Base-by-base conservation (phyloP, 1,140 invertebrate species). In the Drosophila virilis region DNA sequence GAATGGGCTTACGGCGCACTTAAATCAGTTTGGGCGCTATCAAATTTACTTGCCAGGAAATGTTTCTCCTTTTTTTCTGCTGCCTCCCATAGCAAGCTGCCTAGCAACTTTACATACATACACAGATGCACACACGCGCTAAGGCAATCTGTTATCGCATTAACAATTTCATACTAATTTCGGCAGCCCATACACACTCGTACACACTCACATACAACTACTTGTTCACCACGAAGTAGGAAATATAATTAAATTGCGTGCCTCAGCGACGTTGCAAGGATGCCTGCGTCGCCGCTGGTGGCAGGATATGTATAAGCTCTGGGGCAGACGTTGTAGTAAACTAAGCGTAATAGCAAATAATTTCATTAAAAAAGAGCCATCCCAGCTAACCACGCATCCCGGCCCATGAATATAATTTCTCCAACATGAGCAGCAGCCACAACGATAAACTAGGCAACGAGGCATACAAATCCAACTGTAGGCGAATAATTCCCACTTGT, bases 91-190 rank as follows among this genome's bases (percentile, higher is more conserved):
- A 22, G 22, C 22, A 45, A 17, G 60, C 28, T 79, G 28, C 64
- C 65, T 70, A 60, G 69, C 67, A 72, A 71, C 67, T 57, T 76
- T 68, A 77, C 74, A 73, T 32, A 46, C 50, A 60, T 43, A 38
- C 37, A 37, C 43, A 76, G 28, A 78, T 59, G 62, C 55, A 76
- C 28, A 68, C 62, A 66, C 51, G 17, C 66, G 35, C 66, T 57
- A 58, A 32, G 42, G 60, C 81, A 84, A 80, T 84, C 77, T 80
- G 64, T 88, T 88, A 88, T 89, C 84, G 84, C 84, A 89, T 88
- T 88, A 88, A 83, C 84, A 89, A 78, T 88, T 89, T 88, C 80
- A 80, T 80, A 88, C 84, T 80, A 89, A 88, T 88, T 88, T 83
- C 55, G 69, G 58, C 61, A 77, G 33, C 28, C 69, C 13, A 57